Evolutionary conservation across 2,888 invertebrate genomes (phyloP).

Genomic region (Adineta ricciae): DNA sequence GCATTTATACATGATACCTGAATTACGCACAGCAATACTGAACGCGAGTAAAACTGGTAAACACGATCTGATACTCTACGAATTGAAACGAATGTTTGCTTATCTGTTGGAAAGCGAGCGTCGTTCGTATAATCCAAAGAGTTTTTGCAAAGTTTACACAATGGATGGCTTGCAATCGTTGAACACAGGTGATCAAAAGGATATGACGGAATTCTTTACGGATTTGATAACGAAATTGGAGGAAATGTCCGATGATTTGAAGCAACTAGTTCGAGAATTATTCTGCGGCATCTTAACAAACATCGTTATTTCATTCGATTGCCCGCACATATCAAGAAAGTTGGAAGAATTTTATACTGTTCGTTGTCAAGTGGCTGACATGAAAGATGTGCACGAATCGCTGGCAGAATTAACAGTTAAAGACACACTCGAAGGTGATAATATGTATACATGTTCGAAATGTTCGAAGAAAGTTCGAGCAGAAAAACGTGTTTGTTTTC

Average conservation of each 20-base stretch:
- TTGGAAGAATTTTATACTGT: conserved; percentile 92
- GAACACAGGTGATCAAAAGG: conserved; percentile 90
- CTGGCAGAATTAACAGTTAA: conserved; percentile 92
- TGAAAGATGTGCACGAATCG: conserved; percentile 85
- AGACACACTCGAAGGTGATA: conserved; percentile 87
- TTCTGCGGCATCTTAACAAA: conserved; percentile 88
- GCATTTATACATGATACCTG: conserved; percentile 92
- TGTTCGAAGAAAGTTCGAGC: conserved; percentile 88
- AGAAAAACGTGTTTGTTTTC: conserved; percentile 85
- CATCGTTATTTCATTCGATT: conserved; percentile 87
- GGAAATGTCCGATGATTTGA: conserved; percentile 82
- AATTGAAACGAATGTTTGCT: conserved; percentile 87
- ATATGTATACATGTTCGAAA: conserved; percentile 91
- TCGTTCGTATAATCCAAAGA: conserved; percentile 84
- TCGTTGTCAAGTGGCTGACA: conserved; percentile 86
- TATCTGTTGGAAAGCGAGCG: conserved; percentile 83
- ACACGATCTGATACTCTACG: conserved; percentile 44
- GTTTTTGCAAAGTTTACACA: conserved; percentile 87
- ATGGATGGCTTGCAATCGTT: conserved; percentile 84
- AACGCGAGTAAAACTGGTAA: conserved; percentile 55
- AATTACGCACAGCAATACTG: conserved; percentile 72
- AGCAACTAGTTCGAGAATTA: conserved; percentile 73
- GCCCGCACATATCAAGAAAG: conserved; percentile 83
- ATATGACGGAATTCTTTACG: conserved; percentile 95
- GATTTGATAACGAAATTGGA: conserved; percentile 87